Evolutionary conservation across 2,113 vertebrate species (phyloP).

Genomic region (Sinocyclocheilus maitianheensis): DNA sequence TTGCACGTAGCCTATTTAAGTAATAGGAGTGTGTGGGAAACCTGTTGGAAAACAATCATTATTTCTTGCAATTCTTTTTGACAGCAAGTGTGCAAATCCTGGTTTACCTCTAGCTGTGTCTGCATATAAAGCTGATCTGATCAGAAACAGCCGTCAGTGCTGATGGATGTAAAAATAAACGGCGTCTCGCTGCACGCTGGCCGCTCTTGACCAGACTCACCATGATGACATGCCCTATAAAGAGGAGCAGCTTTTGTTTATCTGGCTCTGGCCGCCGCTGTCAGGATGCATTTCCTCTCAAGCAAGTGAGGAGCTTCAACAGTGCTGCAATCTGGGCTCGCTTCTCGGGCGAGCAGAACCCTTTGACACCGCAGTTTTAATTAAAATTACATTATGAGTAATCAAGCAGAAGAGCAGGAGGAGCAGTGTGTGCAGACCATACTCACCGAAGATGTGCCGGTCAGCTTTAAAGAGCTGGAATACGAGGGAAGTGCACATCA

Average conservation of each 20-base stretch:
- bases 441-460: constrained; percentile 28
- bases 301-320: constrained; percentile 96
- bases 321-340: constrained; percentile 97
- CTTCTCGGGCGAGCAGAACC: constrained; percentile 80
- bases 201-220: constrained; percentile 16
- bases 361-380: constrained; percentile 99
- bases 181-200: background rate
- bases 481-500: no score
- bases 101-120: no score
- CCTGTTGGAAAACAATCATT: no score
- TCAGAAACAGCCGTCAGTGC: background rate
- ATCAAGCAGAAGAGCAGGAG: constrained; percentile 93
- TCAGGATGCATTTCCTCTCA: constrained; percentile 97
- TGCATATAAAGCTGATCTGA: background rate
- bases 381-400: constrained; percentile 99
- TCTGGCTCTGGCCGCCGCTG: constrained; percentile 60
- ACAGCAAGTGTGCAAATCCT: no score
- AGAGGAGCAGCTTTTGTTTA: constrained; percentile 64
- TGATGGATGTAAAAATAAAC: background rate
- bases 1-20: no score
- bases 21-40: no score
- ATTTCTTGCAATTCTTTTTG: no score
- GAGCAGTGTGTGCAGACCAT: constrained; percentile 16
- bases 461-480: no score
- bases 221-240: constrained; percentile 51